A percentile compares a stretch with the other conserved stretches of the same genome.
phyloP scores from a whole-genome alignment of 2,888 invertebrate genomes.

The Venusia cambrica region DNA sequence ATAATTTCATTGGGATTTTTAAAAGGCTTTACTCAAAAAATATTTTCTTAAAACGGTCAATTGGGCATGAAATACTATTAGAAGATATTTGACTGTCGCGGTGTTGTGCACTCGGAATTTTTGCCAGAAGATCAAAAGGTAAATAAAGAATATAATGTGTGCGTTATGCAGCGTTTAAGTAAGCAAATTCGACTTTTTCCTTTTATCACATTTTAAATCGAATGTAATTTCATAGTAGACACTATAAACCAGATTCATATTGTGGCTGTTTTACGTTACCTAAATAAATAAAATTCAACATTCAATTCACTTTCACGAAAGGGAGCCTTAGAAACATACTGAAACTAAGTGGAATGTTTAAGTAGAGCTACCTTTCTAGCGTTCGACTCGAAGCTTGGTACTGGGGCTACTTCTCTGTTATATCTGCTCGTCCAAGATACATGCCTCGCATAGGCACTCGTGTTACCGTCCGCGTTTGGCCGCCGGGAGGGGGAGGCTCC shows the following conservation, averaged over 20 bases:
- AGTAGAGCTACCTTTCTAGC: constrained; percentile 50
- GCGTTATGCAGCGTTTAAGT: constrained; percentile 14
- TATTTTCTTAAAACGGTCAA: too few relatives aligned
- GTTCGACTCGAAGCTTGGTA: constrained; percentile 57
- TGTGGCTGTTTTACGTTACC: too few relatives aligned
- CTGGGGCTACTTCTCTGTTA: constrained; percentile 80
- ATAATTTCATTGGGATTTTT: too few relatives aligned
- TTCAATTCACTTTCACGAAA: too few relatives aligned
- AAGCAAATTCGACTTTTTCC: constrained; percentile 9
- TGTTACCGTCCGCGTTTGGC: constrained; percentile 78
- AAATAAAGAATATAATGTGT: constrained; percentile 9
- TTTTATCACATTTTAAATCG: too few relatives aligned
- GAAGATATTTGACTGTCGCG: constrained; percentile 16
- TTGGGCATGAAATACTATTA: too few relatives aligned
- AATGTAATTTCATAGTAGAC: too few relatives aligned
- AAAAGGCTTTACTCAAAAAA: too few relatives aligned
- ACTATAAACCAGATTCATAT: too few relatives aligned
- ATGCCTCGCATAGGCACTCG: constrained; percentile 81
- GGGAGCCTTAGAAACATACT: constrained; percentile 6
- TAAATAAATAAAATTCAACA: too few relatives aligned
- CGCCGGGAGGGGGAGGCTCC: constrained; percentile 38
- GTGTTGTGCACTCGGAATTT: constrained; percentile 17
- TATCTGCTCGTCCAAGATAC: constrained; percentile 81
- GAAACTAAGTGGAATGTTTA: constrained; percentile 26
- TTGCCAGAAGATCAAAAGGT: constrained; percentile 10